phyloP scores from a whole-genome alignment of 1,140 invertebrate genomes.

The Cherax destructor region DNA sequence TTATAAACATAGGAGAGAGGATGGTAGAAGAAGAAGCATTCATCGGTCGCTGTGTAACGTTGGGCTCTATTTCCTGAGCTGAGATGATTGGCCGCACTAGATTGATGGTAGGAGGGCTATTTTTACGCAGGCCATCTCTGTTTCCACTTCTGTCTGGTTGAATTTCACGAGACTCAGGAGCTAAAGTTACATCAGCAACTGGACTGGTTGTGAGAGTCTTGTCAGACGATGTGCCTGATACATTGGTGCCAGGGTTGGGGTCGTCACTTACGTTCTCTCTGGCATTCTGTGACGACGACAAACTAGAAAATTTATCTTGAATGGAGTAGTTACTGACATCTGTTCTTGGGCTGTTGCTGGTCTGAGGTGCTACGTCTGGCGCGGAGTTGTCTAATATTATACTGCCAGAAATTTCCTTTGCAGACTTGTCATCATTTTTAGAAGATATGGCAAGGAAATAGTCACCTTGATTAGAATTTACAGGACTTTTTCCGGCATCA shows the following conservation, averaged over 20 bases:
- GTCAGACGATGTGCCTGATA: background rate
- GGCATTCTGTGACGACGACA: background rate
- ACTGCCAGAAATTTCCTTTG: background rate
- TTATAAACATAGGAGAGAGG: slow-evolving; percentile 49
- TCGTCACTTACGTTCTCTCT: background rate
- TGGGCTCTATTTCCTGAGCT: background rate
- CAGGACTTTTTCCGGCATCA: background rate
- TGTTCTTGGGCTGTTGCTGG: background rate
- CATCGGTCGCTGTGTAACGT: background rate
- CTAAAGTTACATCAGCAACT: background rate
- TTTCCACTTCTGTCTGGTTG: background rate
- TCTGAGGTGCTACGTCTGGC: background rate
- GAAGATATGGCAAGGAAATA: background rate
- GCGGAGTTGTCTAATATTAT: background rate
- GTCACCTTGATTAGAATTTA: background rate
- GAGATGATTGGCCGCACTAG: background rate
- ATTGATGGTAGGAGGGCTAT: slow-evolving; percentile 40
- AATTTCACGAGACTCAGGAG: background rate
- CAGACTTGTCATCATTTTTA: background rate
- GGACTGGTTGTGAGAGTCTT: background rate
- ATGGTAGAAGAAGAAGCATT: slow-evolving; percentile 17
- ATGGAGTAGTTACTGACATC: background rate
- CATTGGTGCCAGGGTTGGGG: background rate
- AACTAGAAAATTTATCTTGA: background rate
- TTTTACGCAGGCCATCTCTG: background rate